Percentiles rank a stretch among this genome's conserved stretches.
Conservation (phyloP, 2,888 invertebrate genomes). For the Dione vanillae region DNA sequence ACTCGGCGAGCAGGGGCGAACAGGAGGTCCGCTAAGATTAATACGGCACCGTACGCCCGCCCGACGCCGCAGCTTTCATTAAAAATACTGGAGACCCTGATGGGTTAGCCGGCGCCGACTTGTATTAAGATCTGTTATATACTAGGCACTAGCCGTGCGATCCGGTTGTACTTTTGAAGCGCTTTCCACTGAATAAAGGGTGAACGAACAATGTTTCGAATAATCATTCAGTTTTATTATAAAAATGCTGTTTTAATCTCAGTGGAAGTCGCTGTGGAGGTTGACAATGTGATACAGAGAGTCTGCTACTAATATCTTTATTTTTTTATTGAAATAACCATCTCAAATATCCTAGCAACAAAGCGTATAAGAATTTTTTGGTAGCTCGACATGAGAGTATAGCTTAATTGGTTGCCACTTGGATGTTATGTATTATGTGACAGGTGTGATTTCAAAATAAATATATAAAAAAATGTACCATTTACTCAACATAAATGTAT, state of each 20-base stretch:
- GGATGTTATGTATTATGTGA: too few species aligned
- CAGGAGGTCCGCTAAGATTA: constrained; percentile 76
- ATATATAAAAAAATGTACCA: too few species aligned
- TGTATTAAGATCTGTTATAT: constrained; percentile 52
- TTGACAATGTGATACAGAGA: not conserved
- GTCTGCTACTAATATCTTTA: too few species aligned
- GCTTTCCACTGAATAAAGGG: constrained; percentile 18
- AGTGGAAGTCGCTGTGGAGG: not conserved
- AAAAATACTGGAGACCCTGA: constrained; percentile 72
- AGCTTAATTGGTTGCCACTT: too few species aligned
- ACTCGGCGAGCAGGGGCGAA: constrained; percentile 74
- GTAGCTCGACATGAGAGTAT: too few species aligned
- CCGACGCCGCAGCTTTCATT: constrained; percentile 80
- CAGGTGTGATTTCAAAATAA: too few species aligned
- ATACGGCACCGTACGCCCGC: constrained; percentile 76
- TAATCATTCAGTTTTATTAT: constrained; percentile 10
- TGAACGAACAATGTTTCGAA: constrained; percentile 19
- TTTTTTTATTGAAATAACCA: too few species aligned
- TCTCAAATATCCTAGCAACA: too few species aligned
- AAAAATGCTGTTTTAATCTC: not conserved
- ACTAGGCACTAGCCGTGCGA: constrained; percentile 21
- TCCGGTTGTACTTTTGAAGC: constrained; percentile 23
- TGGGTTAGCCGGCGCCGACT: constrained; percentile 59
- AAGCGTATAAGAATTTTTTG: too few species aligned
- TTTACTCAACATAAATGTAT: too few species aligned